phyloP scores from a whole-genome alignment of 1,140 invertebrate genomes.

The Lasioglossum baleicum region DNA sequence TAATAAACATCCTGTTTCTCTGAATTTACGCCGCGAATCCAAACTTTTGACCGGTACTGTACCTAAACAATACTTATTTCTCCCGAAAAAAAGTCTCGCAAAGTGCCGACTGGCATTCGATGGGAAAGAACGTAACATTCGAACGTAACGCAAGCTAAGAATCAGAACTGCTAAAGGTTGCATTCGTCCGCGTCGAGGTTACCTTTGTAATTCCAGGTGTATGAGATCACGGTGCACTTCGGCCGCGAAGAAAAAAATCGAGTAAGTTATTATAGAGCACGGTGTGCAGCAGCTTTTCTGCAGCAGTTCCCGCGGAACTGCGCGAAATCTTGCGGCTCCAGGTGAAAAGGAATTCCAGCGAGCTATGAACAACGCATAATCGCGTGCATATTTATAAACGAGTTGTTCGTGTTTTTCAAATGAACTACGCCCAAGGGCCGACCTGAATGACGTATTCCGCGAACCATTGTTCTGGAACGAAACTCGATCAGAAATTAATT shows the following conservation, averaged over 20 bases:
- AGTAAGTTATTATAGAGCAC: slow-evolving; percentile 15
- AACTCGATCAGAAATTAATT: background rate
- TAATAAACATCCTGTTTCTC: too few species aligned
- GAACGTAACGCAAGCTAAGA: background rate
- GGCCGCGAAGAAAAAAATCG: background rate
- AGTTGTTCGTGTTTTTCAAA: background rate
- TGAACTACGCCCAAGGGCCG: background rate
- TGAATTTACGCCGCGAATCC: too few species aligned
- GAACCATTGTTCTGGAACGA: background rate
- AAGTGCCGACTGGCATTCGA: background rate
- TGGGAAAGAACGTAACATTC: background rate
- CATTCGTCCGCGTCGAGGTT: background rate
- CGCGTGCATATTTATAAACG: background rate
- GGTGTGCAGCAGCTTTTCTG: slow-evolving; percentile 6
- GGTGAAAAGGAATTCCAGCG: background rate
- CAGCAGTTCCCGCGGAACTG: background rate
- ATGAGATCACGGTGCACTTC: slow-evolving; percentile 23
- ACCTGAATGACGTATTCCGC: background rate
- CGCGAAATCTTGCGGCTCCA: background rate
- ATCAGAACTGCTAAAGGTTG: slow-evolving; percentile 5
- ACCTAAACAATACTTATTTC: too few species aligned
- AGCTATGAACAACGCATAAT: background rate
- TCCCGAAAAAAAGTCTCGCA: too few species aligned
- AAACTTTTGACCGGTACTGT: too few species aligned
- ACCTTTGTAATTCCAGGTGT: slow-evolving; percentile 32